These are phyloP conservation scores for Lynx canadensis DNA, from an alignment of 2,113 vertebrate species.

Conservation along the genomic window DNA sequence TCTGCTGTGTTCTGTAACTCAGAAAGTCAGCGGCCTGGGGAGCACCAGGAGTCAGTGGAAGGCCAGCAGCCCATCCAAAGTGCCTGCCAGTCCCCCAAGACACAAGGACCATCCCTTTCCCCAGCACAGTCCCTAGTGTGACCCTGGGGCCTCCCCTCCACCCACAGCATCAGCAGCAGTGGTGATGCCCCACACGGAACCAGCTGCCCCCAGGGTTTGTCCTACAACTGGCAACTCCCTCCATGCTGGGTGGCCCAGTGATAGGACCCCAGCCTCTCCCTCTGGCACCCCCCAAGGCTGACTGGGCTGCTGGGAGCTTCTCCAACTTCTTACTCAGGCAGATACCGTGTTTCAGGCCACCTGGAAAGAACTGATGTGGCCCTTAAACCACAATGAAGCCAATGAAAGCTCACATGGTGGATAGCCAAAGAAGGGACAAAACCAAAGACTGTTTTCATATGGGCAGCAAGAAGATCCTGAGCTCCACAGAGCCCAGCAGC, in stretches of 20 bases:
- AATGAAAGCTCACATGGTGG: neutral
- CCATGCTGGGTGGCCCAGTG: no score
- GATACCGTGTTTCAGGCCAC: neutral
- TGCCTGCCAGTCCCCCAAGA: neutral
- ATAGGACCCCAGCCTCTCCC: neutral
- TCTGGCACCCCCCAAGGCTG: neutral
- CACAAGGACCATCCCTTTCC: neutral
- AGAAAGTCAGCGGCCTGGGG: neutral
- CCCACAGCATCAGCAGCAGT: neutral
- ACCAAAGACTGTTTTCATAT: neutral
- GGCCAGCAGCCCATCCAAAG: neutral
- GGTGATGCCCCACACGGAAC: neutral
- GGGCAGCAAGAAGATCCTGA: neutral
- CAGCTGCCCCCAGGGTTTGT: neutral
- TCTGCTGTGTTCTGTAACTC: neutral
- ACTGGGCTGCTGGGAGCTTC: neutral
- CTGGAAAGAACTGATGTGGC: neutral
- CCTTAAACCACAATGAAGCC: neutral
- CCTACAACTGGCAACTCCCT: neutral
- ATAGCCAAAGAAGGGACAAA: neutral
- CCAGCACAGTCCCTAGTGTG: neutral
- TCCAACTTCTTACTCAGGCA: neutral
- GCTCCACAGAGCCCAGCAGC: neutral
- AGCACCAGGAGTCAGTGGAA: neutral
- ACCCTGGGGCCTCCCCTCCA: neutral